phyloP scores from a whole-genome alignment of 2,888 invertebrate species.

The Laspeyria flexula region DNA sequence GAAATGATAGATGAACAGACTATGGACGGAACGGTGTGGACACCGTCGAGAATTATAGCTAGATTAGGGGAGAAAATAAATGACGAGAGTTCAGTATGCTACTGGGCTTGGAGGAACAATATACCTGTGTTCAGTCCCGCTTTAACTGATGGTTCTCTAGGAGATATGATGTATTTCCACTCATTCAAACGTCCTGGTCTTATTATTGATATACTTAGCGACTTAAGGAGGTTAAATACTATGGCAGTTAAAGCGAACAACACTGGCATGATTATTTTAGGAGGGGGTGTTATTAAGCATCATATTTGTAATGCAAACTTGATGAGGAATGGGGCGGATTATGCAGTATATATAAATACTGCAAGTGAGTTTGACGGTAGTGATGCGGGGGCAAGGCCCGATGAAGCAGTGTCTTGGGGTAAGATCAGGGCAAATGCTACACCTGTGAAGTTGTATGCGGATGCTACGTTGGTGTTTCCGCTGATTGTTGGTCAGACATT shows the following conservation, averaged over 20 bases:
- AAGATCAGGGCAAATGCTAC: conserved; percentile 95
- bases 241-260: conserved; percentile 97
- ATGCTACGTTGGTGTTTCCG: conserved; percentile 97
- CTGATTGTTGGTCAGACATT: conserved; percentile 98
- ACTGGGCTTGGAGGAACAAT: conserved; percentile 98
- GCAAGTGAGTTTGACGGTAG: conserved; percentile 98
- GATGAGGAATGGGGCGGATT: conserved; percentile 99
- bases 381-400: conserved; percentile 98
- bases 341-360: conserved; percentile 97
- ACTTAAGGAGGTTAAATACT: conserved; percentile 95
- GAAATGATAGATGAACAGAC: conserved; percentile 96
- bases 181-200: conserved; percentile 97
- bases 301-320: conserved; percentile 99
- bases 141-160: conserved; percentile 98
- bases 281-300: conserved; percentile 99
- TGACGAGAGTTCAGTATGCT: conserved; percentile 96
- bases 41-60: conserved; percentile 88
- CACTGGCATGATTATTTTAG: conserved; percentile 98
- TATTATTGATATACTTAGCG: conserved; percentile 96
- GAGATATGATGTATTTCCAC: conserved; percentile 99
- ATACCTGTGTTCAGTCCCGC: conserved; percentile 99
- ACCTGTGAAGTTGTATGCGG: conserved; percentile 97
- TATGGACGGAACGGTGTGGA: conserved; percentile 91
- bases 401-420: conserved; percentile 99
- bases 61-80: conserved; percentile 96